Conservation (phyloP, 1,140 invertebrate genomes). For the Hesperophylax magnus region DNA sequence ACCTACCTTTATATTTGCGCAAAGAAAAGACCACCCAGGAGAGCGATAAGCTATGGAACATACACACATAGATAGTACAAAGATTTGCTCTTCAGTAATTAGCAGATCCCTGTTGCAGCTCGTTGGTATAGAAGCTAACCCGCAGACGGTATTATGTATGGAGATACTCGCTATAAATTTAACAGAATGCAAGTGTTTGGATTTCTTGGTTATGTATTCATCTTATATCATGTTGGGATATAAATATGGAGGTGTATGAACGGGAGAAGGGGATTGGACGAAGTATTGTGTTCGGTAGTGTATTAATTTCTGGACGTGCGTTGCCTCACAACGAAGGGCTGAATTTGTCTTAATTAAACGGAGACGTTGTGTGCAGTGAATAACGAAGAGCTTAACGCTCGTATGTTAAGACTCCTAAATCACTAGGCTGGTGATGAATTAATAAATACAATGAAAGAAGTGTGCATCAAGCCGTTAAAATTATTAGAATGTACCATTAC, state of each 20-base stretch:
- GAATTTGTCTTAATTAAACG: conserved; percentile 24
- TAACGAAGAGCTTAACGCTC: no score
- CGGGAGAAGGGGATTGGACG: background rate
- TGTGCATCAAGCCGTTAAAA: no score
- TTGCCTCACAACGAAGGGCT: background rate
- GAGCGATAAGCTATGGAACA: conserved; percentile 13
- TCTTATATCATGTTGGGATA: conserved; percentile 20
- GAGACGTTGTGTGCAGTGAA: background rate
- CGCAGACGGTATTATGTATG: conserved; percentile 1
- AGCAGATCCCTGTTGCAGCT: conserved; percentile 35
- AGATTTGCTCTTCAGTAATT: conserved; percentile 51
- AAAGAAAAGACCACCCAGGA: conserved; percentile 34
- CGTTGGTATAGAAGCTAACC: background rate
- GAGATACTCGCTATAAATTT: conserved; percentile 39
- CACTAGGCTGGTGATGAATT: no score
- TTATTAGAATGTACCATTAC: no score
- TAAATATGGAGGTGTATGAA: conserved; percentile 16
- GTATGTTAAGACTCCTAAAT: no score
- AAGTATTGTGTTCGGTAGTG: conserved; percentile 24
- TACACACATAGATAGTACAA: background rate
- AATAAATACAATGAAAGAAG: no score
- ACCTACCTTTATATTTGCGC: background rate
- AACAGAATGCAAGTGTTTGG: conserved; percentile 45
- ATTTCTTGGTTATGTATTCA: conserved; percentile 49
- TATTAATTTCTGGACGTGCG: conserved; percentile 27